These are phyloP conservation scores for Exaiptasia diaphana DNA, from an alignment of 64 coral and sea anemone genomes.

Conservation along the genomic window DNA sequence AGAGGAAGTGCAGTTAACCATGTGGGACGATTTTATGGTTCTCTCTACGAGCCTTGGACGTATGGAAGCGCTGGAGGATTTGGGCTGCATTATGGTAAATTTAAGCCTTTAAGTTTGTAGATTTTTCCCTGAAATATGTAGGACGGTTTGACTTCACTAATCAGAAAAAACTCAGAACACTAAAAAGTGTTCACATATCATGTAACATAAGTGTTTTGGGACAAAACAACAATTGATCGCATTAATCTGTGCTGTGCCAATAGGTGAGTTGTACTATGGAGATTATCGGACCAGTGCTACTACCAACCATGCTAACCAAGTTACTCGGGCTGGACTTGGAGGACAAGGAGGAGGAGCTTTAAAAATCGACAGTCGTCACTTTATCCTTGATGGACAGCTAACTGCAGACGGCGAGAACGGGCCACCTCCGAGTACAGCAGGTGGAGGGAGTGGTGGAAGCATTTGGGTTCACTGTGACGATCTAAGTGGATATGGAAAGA, in stretches of 20 bases:
- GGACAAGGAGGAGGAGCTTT: constrained; percentile 85
- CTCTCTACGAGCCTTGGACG: constrained; percentile 26
- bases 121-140: too few species aligned
- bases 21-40: constrained; percentile 38
- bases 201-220: too few species aligned
- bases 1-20: neutral
- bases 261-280: constrained; percentile 76
- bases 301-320: constrained; percentile 28
- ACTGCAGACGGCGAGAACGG: constrained; percentile 68
- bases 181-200: too few species aligned
- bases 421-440: constrained; percentile 71
- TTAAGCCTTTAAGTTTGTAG: too few species aligned
- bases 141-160: too few species aligned
- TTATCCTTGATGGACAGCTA: constrained; percentile 82
- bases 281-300: constrained; percentile 66
- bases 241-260: too few species aligned
- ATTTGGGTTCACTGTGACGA: constrained; percentile 80
- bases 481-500: constrained; percentile 73
- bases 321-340: constrained; percentile 74
- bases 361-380: constrained; percentile 75
- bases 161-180: too few species aligned
- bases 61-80: constrained; percentile 46
- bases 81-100: constrained; percentile 32
- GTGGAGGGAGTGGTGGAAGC: constrained; percentile 86
- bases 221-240: too few species aligned